Percentiles rank a stretch among this genome's conserved stretches.
Evolutionary conservation across 2,888 invertebrate genomes (phyloP).

Genomic region (Pantelozetes paolii): DNA sequence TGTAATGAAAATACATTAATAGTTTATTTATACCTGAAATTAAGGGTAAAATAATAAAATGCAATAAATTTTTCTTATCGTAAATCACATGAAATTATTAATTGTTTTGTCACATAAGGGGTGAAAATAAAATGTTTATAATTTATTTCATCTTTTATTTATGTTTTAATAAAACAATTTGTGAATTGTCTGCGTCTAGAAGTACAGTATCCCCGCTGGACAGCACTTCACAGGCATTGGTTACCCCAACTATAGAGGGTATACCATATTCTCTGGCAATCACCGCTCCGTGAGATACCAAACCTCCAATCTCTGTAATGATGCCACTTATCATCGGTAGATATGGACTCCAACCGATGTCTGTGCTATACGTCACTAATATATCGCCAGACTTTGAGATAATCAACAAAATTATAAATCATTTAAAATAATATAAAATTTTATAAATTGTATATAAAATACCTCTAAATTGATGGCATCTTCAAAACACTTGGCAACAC

Average conservation of each 20-base stretch:
- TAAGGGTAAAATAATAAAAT: constrained; percentile 5
- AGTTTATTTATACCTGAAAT: neutral
- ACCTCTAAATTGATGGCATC: constrained; percentile 30
- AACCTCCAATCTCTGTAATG: constrained; percentile 74
- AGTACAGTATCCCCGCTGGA: constrained; percentile 45
- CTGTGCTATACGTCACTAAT: constrained; percentile 70
- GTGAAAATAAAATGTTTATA: too few relatives aligned
- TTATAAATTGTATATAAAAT: too few relatives aligned
- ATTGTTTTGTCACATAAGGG: too few relatives aligned
- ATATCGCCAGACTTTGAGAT: constrained; percentile 61
- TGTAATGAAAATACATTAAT: neutral
- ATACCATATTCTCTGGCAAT: constrained; percentile 77
- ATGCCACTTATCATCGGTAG: constrained; percentile 73
- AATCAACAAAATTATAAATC: too few relatives aligned
- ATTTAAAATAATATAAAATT: too few relatives aligned
- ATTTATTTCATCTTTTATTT: too few relatives aligned
- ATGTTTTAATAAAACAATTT: constrained; percentile 7
- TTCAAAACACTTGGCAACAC: constrained; percentile 37
- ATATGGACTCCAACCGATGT: constrained; percentile 80
- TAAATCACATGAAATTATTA: neutral
- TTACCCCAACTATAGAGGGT: constrained; percentile 73
- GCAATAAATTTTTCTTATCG: neutral
- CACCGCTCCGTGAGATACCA: constrained; percentile 77
- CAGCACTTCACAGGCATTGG: constrained; percentile 59
- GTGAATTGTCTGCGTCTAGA: constrained; percentile 44